A percentile compares a stretch with the other conserved stretches of the same genome.
phyloP scores from a whole-genome alignment of 2,113 vertebrate genomes.

The Chloroceryle aenea region DNA sequence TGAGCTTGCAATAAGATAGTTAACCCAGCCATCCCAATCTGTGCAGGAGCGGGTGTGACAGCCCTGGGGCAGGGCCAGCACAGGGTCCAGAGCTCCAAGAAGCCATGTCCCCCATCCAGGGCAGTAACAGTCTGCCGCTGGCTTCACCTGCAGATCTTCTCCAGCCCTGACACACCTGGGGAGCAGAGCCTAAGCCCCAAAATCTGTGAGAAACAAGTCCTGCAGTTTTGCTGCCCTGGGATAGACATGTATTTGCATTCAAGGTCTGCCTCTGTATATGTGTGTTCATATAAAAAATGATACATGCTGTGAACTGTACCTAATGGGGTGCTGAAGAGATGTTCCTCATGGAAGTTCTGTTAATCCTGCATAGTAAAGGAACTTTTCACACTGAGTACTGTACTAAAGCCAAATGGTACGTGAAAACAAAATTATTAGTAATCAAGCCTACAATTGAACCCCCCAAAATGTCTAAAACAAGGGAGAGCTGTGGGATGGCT shows the following conservation, averaged over 20 bases:
- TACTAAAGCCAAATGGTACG: not conserved
- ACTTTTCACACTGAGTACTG: not conserved
- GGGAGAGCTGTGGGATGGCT: not conserved
- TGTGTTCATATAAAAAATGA: not conserved
- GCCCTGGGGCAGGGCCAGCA: not conserved
- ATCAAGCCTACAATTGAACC: not conserved
- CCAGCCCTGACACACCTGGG: not conserved
- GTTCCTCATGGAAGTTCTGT: not conserved
- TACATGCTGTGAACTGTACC: not conserved
- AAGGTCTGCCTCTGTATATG: not conserved
- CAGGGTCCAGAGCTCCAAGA: not conserved
- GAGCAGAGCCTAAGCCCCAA: not conserved
- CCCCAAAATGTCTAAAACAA: not conserved
- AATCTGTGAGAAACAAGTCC: not conserved
- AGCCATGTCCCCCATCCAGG: not conserved
- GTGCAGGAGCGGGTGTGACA: not conserved
- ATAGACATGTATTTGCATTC: accelerated
- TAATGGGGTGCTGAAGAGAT: not conserved
- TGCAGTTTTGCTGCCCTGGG: not conserved
- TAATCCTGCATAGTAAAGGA: not conserved
- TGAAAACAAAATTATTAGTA: not conserved
- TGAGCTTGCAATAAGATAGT: not conserved
- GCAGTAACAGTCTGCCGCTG: not conserved
- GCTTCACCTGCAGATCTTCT: not conserved
- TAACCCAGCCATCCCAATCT: not conserved